Evolutionary conservation across 2,888 invertebrate genomes (phyloP), one percentile per base, ranked within the genome.

Genomic region (Herminia tarsipennalis): DNA sequence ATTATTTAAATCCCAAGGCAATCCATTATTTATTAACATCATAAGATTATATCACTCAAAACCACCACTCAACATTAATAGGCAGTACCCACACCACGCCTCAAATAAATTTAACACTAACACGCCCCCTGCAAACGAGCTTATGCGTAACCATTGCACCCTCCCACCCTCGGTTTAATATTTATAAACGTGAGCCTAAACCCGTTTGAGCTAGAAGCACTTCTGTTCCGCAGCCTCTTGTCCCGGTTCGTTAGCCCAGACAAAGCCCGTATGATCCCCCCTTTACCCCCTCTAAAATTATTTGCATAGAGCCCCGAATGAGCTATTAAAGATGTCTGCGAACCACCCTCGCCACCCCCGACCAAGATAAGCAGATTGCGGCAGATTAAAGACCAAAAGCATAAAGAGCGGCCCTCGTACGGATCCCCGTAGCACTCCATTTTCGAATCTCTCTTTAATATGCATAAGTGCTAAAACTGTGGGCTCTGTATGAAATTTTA

Each of bases 241-340:
- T 81, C 71, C 74, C 84, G 89, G 82, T 89, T 91, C 90, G 91
- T 91, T 91, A 90, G 77, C 68, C 77, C 89, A 90, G 89, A 91
- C 91, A 91, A 91, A 90, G 89, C 86, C 86, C 88, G 83, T 88
- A 88, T 88, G 88, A 86, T 83, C 77, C 79, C 80, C 79, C 80
- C 78, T 66, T 53, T 58, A 56, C 66, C 67, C 65, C 78, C 81
- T 78, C 79, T 78, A 83, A 88, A 89, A 89, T 88, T 89, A 90
- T 90, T 89, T 90, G 90, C 90, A 90, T 90, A 88, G 82, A 84
- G 77, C 87, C 86, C 86, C 90, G 89, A 90, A 91, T 89, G 89
- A 90, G 89, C 90, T 89, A 91, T 91, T 91, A 91, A 88, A 88
- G 88, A 89, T 86, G 88, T 86, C 86, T 86, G 78, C 82, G 50